A percentile compares a stretch with the other conserved stretches of the same genome.
phyloP scores from a whole-genome alignment of 2,797 vertebrate species.

The Bucorvus abyssinicus region DNA sequence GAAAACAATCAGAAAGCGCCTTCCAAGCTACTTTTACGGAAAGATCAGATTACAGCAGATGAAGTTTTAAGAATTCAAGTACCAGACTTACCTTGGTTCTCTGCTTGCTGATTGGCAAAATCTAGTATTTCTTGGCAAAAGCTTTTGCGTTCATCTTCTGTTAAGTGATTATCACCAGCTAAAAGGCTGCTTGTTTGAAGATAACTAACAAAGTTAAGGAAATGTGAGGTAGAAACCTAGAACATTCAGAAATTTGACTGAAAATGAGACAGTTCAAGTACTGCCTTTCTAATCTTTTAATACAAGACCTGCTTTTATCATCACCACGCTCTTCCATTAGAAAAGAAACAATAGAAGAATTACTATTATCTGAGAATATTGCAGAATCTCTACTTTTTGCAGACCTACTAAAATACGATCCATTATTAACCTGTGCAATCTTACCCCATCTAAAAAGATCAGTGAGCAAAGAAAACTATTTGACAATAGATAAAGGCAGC shows the following conservation, averaged over 20 bases:
- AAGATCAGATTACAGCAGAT: background rate
- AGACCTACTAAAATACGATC: background rate
- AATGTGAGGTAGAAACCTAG: background rate
- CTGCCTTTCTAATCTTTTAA: background rate
- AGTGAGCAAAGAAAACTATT: background rate
- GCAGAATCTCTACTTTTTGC: background rate
- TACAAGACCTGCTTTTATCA: background rate
- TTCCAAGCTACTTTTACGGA: background rate
- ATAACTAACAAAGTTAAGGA: conserved; percentile 87
- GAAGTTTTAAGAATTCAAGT: background rate
- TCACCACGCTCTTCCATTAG: background rate
- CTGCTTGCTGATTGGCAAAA: conserved; percentile 78
- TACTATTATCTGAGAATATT: background rate
- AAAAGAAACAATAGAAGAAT: background rate
- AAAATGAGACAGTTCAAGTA: background rate
- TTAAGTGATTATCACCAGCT: conserved; percentile 87
- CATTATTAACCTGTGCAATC: background rate
- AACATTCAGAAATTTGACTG: background rate
- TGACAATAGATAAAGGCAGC: background rate
- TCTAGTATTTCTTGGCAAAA: conserved; percentile 94
- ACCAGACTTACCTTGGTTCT: conserved; percentile 75
- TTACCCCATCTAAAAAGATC: background rate
- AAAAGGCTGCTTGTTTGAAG: conserved; percentile 93
- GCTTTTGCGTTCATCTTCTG: conserved; percentile 83
- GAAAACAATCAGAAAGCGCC: background rate